Evolutionary conservation across 2,888 invertebrate species (phyloP), one percentile per base, ranked within the genome.

Genomic region (Scrobipalpa costella): DNA sequence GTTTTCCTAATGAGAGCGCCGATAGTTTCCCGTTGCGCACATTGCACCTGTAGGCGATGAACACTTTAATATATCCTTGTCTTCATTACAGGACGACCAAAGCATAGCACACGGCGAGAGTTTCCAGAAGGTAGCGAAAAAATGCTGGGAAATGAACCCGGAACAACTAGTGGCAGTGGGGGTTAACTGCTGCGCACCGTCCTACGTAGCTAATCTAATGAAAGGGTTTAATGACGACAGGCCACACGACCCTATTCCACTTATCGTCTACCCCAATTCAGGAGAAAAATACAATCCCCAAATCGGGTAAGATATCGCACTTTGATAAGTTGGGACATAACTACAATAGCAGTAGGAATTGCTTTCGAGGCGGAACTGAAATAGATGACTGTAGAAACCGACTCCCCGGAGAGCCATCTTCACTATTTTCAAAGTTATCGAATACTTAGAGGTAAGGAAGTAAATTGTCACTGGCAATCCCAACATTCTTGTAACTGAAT

Each of bases 181-280:
- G 3, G 94, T 97, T 0, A 99, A 99, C 85, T 99, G 98, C 86
- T 93, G 97, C 55, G 89, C 92, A 27, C 92, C 92, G 0, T 92
- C 91, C 49, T 86, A 73, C 73, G 82, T 92, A 64, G 71, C 87
- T 40, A 83, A 79, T 67, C 80, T 92, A 62, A 57, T 92, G 69
- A 85, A 83, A 70, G 92, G 92, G 58, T 79, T 92, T 80, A 92
- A 92, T 74, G 88, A 88, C 71, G 90, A 90, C 75, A 82, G 92
- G 71, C 89, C 86, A 63, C 81, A 88, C 68, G 82, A 81, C 63
- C 90, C 90, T 61, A 93, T 97, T 65, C 96, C 97, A 2, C 89
- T 98, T 63, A 94, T 98, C 64, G 97, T 96, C 33, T 98, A 98
- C 86, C 98, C 98, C 3, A 98, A 98, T 83, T 97, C 97, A 75